phyloP scores from a whole-genome alignment of 2,113 vertebrate genomes.

The Polypterus bichir region DNA sequence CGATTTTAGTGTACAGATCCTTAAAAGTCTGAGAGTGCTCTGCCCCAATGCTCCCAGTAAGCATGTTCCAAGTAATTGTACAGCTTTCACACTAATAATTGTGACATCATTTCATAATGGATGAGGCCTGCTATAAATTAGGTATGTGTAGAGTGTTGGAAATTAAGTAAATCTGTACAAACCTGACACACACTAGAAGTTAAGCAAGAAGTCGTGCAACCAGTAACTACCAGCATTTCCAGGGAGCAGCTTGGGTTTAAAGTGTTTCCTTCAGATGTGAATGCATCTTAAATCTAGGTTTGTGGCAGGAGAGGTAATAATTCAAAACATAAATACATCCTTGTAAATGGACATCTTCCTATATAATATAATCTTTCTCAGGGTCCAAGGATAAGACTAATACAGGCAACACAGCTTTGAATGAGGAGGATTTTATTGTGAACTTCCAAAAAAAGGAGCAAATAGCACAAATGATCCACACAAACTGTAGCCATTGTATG shows the following conservation, averaged over 20 bases:
- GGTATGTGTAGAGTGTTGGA: not conserved
- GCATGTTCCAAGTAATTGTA: too few relatives aligned
- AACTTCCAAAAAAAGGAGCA: constrained; percentile 23
- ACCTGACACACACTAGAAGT: not conserved
- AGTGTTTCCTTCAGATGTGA: not conserved
- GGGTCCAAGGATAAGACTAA: constrained; percentile 21
- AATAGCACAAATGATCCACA: constrained; percentile 30
- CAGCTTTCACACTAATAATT: not conserved
- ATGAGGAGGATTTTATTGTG: constrained; percentile 30
- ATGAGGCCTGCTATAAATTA: not conserved
- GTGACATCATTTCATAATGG: not conserved
- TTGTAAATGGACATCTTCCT: constrained; percentile 27
- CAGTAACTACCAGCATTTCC: not conserved
- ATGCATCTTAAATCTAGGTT: constrained; percentile 4
- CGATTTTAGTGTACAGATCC: too few relatives aligned
- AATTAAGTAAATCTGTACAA: not conserved
- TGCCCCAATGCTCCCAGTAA: too few relatives aligned
- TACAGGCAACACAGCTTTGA: constrained; percentile 5
- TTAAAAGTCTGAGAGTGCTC: too few relatives aligned
- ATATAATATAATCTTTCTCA: constrained; percentile 10
- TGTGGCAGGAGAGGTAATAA: constrained; percentile 19
- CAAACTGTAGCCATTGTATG: constrained; percentile 23
- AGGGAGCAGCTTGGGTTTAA: too few relatives aligned
- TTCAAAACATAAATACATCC: not conserved
- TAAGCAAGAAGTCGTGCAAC: not conserved